Evolutionary conservation across 1,140 invertebrate genomes (phyloP), one percentile per base, ranked within the genome.

Genomic region (Drosophila serrata): DNA sequence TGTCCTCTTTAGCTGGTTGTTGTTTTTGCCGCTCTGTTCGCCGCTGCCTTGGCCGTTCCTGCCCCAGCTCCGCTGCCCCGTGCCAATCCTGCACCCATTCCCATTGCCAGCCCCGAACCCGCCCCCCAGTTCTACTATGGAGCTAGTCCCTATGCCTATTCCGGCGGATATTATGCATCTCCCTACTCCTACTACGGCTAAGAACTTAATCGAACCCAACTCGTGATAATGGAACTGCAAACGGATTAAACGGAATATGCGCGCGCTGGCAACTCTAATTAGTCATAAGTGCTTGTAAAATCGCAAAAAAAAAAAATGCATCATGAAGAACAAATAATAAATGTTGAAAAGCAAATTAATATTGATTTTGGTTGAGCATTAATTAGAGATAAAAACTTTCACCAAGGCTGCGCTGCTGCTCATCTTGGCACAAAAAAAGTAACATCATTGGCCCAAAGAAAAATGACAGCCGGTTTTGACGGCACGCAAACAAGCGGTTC

Each of bases 401-500:
- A 45, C 53, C 39, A 9, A 27, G 9, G 29, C 17, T 12, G 13
- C 35, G n/a, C 9, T 22, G 17, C 5, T 22, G 11, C 11, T n/a
- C 15, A n/a, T 49, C 57, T 51, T 51, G 7, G 27, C 2, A 55
- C 11, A 24, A 33, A 55, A 19, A 48, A 24, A 13, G 0, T 27
- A 24, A n/a, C 24, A 8, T 4, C 2, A 19, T 27, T 24, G 12
- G 33, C 33, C 56, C 27, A 49, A 13, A n/a, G 27, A 11, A 15
- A 42, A 19, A 15, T 49, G 12, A 51, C 0, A 12, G 8, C 11
- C 40, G 22, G 27, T 35, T 70, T 58, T 33, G 68, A 0, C 65
- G 22, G 0, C 12, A 19, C 19, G 13, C 11, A 1, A 4, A 2
- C 64, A 72, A 27, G 46, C 27, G 91, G 91, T 96, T 95, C 95